phyloP scores from a whole-genome alignment of 2,888 invertebrate species.

The Megalurothrips usitatus region DNA sequence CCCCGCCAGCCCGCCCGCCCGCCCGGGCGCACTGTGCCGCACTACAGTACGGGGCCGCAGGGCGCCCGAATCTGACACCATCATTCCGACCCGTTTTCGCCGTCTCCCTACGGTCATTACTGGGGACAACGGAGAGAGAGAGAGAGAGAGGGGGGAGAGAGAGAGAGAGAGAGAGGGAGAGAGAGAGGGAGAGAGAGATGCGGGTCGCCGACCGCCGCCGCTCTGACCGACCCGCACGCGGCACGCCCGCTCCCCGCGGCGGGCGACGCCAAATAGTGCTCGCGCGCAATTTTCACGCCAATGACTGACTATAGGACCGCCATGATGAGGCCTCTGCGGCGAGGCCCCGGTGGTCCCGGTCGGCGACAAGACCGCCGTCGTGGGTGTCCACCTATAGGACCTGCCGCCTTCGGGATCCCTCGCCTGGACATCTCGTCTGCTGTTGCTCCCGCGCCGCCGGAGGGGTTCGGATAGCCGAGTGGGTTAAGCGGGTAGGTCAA shows the following conservation, averaged over 20 bases:
- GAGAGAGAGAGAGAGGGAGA: not conserved
- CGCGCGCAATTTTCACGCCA: conserved; percentile 1
- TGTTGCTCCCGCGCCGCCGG: not conserved
- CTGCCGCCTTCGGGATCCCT: not conserved
- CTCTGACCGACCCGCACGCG: not conserved
- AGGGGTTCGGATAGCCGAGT: no score
- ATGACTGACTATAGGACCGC: not conserved
- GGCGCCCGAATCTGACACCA: no score
- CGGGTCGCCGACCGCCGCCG: not conserved
- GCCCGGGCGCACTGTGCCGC: no score
- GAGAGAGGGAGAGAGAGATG: not conserved
- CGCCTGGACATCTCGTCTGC: not conserved
- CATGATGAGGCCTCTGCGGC: not conserved
- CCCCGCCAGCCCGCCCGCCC: no score
- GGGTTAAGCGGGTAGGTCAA: no score
- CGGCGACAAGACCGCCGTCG: not conserved
- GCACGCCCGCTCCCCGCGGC: not conserved
- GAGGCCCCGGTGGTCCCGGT: not conserved
- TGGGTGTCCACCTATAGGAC: not conserved
- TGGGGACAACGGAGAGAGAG: not conserved
- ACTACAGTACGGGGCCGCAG: no score
- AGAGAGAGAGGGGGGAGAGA: not conserved
- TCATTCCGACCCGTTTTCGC: not conserved
- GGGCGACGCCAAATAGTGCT: not conserved
- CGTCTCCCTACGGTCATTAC: not conserved